Conservation (phyloP, 2,797 vertebrate species). For the Chloroceryle amazona region DNA sequence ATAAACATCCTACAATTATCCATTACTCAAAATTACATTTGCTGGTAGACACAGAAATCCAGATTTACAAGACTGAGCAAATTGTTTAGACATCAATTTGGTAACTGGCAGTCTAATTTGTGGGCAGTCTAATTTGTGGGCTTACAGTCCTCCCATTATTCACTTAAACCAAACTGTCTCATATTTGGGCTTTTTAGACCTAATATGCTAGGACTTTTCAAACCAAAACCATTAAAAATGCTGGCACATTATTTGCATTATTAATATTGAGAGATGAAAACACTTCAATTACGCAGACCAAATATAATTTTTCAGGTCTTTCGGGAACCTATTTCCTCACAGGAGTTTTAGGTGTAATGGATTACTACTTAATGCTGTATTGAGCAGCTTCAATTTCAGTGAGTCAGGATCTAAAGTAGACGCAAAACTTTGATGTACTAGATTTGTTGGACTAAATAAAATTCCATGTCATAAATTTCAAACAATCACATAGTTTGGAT, state of each 20-base stretch:
- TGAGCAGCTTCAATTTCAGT: not conserved
- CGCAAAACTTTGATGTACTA: not conserved
- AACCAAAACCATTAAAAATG: slow-evolving; percentile 12
- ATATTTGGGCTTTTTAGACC: slow-evolving; percentile 41
- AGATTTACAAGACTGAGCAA: slow-evolving; percentile 44
- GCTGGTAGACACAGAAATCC: slow-evolving; percentile 13
- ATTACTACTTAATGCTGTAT: not conserved
- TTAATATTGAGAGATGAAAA: slow-evolving; percentile 59
- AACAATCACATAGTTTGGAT: not conserved
- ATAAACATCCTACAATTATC: slow-evolving; percentile 50
- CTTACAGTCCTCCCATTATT: slow-evolving; percentile 2
- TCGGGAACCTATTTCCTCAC: slow-evolving; percentile 13
- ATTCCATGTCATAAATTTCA: not conserved
- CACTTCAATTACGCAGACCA: slow-evolving; percentile 48
- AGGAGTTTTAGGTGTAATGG: slow-evolving; percentile 30
- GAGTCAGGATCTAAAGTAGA: not conserved
- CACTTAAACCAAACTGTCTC: not conserved
- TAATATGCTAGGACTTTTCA: slow-evolving; percentile 8
- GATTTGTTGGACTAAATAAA: not conserved
- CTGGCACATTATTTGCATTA: slow-evolving; percentile 57
- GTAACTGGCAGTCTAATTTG: not conserved
- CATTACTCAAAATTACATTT: slow-evolving; percentile 50
- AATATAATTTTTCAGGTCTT: slow-evolving; percentile 16
- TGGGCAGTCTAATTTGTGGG: not conserved
- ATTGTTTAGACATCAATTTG: slow-evolving; percentile 9